Percentiles rank a stretch among this genome's conserved stretches.
Conservation (phyloP, 2,797 vertebrate genomes). For the Chiloscyllium punctatum region DNA sequence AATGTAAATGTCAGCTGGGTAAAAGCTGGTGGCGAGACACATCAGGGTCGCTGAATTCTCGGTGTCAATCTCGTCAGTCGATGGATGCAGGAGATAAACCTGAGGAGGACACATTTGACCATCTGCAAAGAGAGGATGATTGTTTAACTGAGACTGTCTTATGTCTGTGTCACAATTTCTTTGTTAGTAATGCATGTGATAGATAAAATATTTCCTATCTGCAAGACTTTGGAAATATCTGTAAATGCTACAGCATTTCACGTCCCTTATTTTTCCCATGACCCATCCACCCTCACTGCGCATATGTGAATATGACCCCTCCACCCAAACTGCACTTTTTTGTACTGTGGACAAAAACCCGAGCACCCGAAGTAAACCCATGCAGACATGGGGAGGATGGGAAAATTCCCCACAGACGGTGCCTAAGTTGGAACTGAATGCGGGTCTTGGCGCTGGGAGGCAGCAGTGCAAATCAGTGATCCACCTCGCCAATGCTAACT, state of each 20-base stretch:
- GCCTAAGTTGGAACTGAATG: too few relatives aligned
- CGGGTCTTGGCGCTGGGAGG: too few relatives aligned
- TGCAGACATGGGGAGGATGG: too few relatives aligned
- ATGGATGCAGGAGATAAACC: neutral
- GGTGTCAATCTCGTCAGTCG: neutral
- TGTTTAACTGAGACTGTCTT: neutral
- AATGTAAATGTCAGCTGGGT: neutral
- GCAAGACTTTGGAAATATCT: neutral
- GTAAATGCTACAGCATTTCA: neutral
- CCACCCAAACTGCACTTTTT: too few relatives aligned
- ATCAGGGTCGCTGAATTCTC: neutral
- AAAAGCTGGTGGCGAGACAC: neutral
- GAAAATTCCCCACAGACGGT: too few relatives aligned
- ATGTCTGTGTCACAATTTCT: neutral
- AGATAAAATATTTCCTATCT: neutral
- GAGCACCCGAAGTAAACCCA: too few relatives aligned
- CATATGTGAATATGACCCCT: too few relatives aligned
- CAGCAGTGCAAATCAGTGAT: too few relatives aligned
- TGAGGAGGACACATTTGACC: neutral
- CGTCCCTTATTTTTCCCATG: too few relatives aligned
- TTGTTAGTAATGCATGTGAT: too few relatives aligned
- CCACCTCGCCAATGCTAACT: neutral
- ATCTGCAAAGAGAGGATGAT: neutral
- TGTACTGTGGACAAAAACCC: too few relatives aligned
- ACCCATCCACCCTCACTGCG: too few relatives aligned